These are phyloP conservation scores for Chymomyza amoena DNA, from an alignment of 2,888 invertebrate genomes.

Conservation along the genomic window DNA sequence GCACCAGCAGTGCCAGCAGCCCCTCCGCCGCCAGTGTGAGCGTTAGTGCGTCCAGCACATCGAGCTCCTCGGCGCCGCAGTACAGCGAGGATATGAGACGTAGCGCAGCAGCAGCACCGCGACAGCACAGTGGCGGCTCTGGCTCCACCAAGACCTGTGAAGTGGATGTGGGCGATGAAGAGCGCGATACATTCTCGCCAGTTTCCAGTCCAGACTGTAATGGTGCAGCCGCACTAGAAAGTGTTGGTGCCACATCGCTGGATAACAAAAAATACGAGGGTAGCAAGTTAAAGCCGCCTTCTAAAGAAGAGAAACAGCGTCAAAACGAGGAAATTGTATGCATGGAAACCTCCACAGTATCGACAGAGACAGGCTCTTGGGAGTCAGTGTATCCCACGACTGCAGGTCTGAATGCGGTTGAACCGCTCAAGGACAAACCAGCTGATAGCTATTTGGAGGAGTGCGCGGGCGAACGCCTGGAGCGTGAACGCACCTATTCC, in stretches of 20 bases:
- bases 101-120: constrained; percentile 34
- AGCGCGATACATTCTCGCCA: constrained; percentile 78
- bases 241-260: constrained; percentile 24
- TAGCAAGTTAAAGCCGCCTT: constrained; percentile 57
- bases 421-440: constrained; percentile 4
- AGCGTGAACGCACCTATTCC: constrained; percentile 51
- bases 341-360: constrained; percentile 83
- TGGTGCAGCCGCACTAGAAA: constrained; percentile 29
- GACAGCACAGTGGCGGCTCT: constrained; percentile 60
- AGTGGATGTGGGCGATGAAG: constrained; percentile 76
- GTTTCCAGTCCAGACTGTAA: constrained; percentile 69
- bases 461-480: constrained; percentile 75
- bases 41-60: constrained; percentile 41
- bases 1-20: constrained; percentile 45
- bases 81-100: constrained; percentile 68
- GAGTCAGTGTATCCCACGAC: constrained; percentile 81
- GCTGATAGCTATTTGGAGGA: constrained; percentile 77
- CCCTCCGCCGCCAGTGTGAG: constrained; percentile 33
- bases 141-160: constrained; percentile 76
- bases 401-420: neutral
- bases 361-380: constrained; percentile 84
- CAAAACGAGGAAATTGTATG: constrained; percentile 83
- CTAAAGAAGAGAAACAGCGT: constrained; percentile 82
- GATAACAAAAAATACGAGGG: constrained; percentile 70
- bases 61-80: constrained; percentile 70